A percentile compares a stretch with the other conserved stretches of the same genome.
These are phyloP conservation scores for Redunca redunca DNA, from an alignment of 2,113 vertebrate genomes.

Conservation along the genomic window DNA sequence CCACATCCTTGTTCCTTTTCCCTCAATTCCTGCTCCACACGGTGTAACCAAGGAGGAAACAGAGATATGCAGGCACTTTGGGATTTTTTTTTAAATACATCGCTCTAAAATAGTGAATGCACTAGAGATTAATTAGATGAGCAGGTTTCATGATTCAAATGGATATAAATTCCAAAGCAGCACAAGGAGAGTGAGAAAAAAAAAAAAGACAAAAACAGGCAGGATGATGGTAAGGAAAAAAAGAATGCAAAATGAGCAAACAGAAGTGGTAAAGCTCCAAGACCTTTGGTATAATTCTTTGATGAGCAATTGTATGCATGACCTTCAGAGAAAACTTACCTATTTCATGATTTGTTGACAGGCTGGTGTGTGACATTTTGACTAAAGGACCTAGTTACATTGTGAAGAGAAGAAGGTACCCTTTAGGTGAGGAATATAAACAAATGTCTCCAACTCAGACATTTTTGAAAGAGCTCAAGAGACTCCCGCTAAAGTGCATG, in stretches of 20 bases:
- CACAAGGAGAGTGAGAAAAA: background rate
- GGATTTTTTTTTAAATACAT: background rate
- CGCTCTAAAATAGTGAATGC: background rate
- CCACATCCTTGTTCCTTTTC: background rate
- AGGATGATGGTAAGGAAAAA: background rate
- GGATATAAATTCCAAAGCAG: background rate
- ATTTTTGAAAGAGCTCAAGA: slow-evolving; percentile 80
- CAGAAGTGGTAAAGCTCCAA: slow-evolving; percentile 15
- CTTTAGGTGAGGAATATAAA: slow-evolving; percentile 83
- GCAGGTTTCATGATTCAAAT: background rate
- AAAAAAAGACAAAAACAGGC: background rate
- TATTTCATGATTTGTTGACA: slow-evolving; percentile 83
- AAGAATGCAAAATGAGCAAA: slow-evolving; percentile 49
- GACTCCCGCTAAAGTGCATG: slow-evolving; percentile 75
- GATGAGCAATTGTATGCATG: slow-evolving; percentile 73
- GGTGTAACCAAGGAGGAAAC: background rate
- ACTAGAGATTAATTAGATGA: background rate
- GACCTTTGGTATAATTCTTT: slow-evolving; percentile 67
- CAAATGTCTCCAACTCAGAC: slow-evolving; percentile 81
- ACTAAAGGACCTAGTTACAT: slow-evolving; percentile 81
- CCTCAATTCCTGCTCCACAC: background rate
- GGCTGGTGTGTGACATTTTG: slow-evolving; percentile 80
- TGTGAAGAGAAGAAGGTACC: slow-evolving; percentile 79
- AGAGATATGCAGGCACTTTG: background rate
- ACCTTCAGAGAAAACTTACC: slow-evolving; percentile 72